Percentiles rank a stretch among this genome's conserved stretches.
Conservation (phyloP, 2,113 vertebrate genomes). For the Phasianus colchicus region DNA sequence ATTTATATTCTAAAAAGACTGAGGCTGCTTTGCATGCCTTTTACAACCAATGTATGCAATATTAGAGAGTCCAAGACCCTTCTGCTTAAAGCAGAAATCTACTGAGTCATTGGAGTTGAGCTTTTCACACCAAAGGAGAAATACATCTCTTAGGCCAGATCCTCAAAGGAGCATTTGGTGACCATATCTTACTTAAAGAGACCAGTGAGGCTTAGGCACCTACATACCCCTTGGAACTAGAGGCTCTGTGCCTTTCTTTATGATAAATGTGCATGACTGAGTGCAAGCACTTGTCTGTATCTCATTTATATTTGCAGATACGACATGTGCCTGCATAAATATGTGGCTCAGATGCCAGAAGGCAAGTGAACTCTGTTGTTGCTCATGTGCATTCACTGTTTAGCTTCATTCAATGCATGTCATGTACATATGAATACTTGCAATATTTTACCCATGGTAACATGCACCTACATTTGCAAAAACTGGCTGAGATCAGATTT, state of each 20-base stretch:
- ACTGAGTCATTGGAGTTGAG: background rate
- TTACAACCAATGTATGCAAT: background rate
- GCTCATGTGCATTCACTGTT: background rate
- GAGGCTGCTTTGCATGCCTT: background rate
- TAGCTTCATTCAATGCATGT: rapidly evolving
- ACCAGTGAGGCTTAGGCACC: background rate
- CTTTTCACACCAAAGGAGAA: background rate
- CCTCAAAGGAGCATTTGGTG: background rate
- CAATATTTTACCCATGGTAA: background rate
- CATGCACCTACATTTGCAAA: background rate
- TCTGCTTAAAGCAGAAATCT: background rate
- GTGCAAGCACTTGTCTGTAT: background rate
- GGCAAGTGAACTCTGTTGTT: background rate
- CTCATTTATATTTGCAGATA: background rate
- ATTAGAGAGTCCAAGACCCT: background rate
- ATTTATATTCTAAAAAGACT: background rate
- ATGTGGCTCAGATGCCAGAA: background rate
- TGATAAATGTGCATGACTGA: background rate
- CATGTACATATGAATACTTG: background rate
- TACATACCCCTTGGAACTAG: background rate
- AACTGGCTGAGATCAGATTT: background rate
- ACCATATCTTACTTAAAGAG: background rate
- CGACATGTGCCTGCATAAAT: background rate
- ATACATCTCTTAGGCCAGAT: background rate
- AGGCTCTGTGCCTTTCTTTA: background rate